These are phyloP conservation scores for Sebastes vulpes DNA, from an alignment of 2,797 vertebrate species.

Conservation along the genomic window DNA sequence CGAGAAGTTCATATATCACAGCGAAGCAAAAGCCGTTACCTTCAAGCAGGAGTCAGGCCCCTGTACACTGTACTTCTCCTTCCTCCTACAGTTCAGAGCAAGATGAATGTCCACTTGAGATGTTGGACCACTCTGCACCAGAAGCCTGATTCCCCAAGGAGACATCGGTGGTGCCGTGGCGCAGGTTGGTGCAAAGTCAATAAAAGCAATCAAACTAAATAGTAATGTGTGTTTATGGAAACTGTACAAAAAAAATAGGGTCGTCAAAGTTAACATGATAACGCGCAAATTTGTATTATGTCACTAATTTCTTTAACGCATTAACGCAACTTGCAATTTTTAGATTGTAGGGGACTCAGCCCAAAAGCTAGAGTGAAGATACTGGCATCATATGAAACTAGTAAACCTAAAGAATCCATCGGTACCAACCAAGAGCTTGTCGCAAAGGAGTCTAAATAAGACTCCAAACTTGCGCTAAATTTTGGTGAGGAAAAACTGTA, in stretches of 20 bases:
- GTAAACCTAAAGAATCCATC: no score
- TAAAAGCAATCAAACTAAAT: not conserved
- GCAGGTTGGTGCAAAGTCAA: slow-evolving; percentile 3
- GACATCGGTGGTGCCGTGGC: not conserved
- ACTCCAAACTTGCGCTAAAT: no score
- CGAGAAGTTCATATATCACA: slow-evolving; percentile 33
- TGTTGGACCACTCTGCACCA: not conserved
- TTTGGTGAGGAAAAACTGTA: no score
- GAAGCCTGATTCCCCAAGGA: not conserved
- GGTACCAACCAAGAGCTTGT: no score
- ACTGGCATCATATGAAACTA: no score
- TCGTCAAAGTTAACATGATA: no score
- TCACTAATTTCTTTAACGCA: no score
- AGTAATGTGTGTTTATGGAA: not conserved
- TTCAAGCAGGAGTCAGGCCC: not conserved
- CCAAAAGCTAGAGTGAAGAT: no score
- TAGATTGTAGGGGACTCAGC: no score
- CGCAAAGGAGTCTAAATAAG: no score
- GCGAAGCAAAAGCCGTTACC: slow-evolving; percentile 14
- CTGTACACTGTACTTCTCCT: not conserved
- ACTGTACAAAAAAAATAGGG: not conserved
- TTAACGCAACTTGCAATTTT: no score
- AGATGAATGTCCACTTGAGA: not conserved
- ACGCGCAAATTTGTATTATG: no score
- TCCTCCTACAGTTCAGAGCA: not conserved